Evolutionary conservation across 2,888 invertebrate genomes (phyloP).

Genomic region (Thelaira solivaga): DNA sequence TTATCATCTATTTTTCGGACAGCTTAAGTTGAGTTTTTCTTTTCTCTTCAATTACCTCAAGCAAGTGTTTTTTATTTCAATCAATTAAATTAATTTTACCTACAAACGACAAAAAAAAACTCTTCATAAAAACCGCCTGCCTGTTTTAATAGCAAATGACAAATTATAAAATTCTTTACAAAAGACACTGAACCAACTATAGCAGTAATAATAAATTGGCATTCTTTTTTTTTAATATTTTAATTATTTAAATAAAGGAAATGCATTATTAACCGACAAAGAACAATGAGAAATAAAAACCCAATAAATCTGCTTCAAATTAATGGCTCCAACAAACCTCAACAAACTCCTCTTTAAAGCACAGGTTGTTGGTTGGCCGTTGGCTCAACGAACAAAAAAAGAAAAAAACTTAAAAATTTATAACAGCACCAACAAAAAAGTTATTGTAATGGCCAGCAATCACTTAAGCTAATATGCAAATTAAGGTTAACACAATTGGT

Average conservation of each 20-base stretch:
- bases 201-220: conserved; percentile 2
- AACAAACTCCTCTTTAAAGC: conserved; percentile 38
- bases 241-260: too few species aligned
- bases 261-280: conserved; percentile 16
- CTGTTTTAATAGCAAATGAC: conserved; percentile 11
- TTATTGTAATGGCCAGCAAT: conserved; percentile 54
- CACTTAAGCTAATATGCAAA: conserved; percentile 63
- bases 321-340: conserved; percentile 45
- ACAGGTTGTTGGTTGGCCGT: neutral
- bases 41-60: neutral
- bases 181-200: neutral
- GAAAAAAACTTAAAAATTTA: neutral
- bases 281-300: conserved; percentile 28
- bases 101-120: too few species aligned
- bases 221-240: neutral
- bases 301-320: conserved; percentile 58
- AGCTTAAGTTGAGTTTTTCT: neutral
- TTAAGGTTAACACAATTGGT: conserved; percentile 61
- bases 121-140: neutral
- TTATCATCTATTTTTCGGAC: conserved; percentile 5
- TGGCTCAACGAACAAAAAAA: neutral
- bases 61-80: neutral
- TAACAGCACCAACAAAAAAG: conserved; percentile 19
- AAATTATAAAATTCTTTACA: conserved; percentile 19
- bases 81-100: too few species aligned